Base-by-base conservation (phyloP, 2,797 vertebrate genomes). In the Phaenicophaeus curvirostris region DNA sequence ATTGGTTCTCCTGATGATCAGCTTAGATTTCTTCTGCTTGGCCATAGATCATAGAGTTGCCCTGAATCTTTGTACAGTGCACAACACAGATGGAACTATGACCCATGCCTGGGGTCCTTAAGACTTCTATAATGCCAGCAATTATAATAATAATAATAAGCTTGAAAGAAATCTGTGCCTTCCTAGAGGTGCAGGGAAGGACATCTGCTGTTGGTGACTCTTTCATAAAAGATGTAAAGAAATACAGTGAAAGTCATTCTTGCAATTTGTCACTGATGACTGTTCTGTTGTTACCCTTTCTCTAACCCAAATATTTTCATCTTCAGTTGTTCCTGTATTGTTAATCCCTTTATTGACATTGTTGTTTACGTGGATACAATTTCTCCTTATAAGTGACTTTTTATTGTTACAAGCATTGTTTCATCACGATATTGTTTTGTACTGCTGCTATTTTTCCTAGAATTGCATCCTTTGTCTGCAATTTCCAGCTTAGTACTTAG, bases 221-320 rank as follows among this genome's bases (percentile, higher is more conserved):
- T 83, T 92, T 57, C 76, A 61, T 50, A 46, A 10, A 55, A 51
- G n/a, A 71, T 72, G 25, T 19, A 84, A 69, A 82, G 62, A 76
- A 77, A 66, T 39, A 31, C 35, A 50, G 42, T 18, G 37, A 69
- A 89, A 83, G 31, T 31, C 6, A 2, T 33, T 23, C 42, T 51
- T 61, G 14, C 62, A 68, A 72, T 89, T 91, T 77, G 17, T 61
- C 69, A 66, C 67, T 93, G 82, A 85, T 91, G 81, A 87, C 68
- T 84, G 41, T 79, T 65, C 42, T 53, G 51, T 83, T 9, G 3
- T 75, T 61, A 92, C 73, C 13, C 65, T 85, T 93, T 58, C 51
- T 92, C 44, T 80, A 94, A 78, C 28, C 61, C 77, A 94, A 96
- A 97, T 95, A 96, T 96, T 97, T 96, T 79, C 50, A 68, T 86